phyloP scores from a whole-genome alignment of 2,113 vertebrate species.

The Catharus minimus region DNA sequence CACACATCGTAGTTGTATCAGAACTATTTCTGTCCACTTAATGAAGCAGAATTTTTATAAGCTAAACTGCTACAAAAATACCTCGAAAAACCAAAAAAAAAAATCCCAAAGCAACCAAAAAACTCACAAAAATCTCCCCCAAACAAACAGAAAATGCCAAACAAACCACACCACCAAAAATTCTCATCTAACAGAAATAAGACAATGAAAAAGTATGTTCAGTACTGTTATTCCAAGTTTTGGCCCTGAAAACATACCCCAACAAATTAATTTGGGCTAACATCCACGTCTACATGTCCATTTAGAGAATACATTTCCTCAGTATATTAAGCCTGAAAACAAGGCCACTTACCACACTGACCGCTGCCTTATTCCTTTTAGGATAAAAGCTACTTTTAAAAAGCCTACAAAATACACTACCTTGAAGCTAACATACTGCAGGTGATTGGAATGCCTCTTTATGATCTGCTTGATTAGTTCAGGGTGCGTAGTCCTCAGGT shows the following conservation, averaged over 20 bases:
- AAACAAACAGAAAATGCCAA: not conserved
- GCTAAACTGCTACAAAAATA: not conserved
- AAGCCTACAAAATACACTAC: slow-evolving; percentile 65
- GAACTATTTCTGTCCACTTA: not conserved
- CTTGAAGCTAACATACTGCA: slow-evolving; percentile 98
- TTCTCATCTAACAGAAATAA: not conserved
- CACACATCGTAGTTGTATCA: not conserved
- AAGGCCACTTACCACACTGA: not conserved
- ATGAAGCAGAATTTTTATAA: not conserved
- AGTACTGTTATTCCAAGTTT: not conserved
- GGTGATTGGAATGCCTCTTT: slow-evolving; percentile 93
- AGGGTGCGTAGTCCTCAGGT: slow-evolving; percentile 93
- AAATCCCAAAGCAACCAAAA: not conserved
- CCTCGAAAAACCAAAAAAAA: not conserved
- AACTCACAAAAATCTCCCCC: not conserved
- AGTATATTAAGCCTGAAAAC: not conserved
- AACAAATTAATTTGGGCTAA: not conserved
- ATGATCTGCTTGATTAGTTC: slow-evolving; percentile 98
- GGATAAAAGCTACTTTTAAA: not conserved
- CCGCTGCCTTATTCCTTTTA: not conserved
- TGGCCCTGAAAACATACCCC: not conserved
- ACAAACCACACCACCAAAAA: not conserved
- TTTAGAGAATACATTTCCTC: not conserved
- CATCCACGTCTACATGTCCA: not conserved
- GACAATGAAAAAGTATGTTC: not conserved